These are phyloP conservation scores for Rhegmatorhina hoffmannsi DNA, from an alignment of 2,113 vertebrate genomes.

Conservation along the genomic window DNA sequence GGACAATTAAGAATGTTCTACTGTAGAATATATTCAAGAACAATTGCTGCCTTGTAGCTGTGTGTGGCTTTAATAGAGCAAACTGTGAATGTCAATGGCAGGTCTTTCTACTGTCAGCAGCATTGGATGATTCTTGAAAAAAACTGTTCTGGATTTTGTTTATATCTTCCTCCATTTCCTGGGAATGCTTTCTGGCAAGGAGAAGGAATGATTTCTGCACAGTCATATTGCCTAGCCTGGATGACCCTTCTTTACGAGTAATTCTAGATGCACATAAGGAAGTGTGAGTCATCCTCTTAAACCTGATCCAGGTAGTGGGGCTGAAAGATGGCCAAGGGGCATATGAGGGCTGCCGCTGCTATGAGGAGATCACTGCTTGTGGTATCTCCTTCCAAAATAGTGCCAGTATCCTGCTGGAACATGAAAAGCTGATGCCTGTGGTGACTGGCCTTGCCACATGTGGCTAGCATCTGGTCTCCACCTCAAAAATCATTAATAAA, in stretches of 20 bases:
- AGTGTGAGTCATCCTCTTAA: conserved; percentile 20
- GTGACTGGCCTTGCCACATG: accelerated
- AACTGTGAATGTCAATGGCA: background rate
- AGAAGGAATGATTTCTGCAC: conserved; percentile 1
- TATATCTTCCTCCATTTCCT: background rate
- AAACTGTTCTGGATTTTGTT: background rate
- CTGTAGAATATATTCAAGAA: background rate
- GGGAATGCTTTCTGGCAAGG: background rate
- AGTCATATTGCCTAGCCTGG: conserved; percentile 4
- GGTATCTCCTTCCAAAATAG: background rate
- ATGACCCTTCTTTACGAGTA: background rate
- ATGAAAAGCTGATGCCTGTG: background rate
- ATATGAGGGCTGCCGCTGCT: background rate
- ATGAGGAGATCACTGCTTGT: accelerated
- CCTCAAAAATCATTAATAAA: background rate
- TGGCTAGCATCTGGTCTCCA: background rate
- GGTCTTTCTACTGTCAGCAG: background rate
- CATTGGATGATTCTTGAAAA: background rate
- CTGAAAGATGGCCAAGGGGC: background rate
- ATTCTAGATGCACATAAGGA: background rate
- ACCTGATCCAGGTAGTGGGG: background rate
- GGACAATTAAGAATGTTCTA: background rate
- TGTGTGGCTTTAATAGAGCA: background rate
- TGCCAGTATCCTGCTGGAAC: accelerated
- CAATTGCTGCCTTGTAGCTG: background rate